phyloP scores from a whole-genome alignment of 2,888 invertebrate genomes.

The Hemithea aestivaria region DNA sequence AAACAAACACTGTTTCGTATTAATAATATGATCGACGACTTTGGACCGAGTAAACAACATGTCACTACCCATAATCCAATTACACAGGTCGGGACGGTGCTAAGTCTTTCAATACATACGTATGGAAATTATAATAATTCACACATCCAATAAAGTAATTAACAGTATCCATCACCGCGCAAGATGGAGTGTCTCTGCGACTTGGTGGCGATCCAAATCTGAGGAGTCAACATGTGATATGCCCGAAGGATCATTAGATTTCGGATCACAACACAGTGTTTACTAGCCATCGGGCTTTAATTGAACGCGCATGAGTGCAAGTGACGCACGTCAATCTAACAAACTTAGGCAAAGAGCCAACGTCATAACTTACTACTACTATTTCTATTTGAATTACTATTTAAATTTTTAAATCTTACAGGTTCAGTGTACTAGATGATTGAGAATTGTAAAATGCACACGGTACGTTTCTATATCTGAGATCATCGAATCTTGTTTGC shows the following conservation, averaged over 20 bases:
- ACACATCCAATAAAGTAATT: slow-evolving; percentile 11
- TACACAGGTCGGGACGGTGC: no score
- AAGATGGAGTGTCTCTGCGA: slow-evolving; percentile 15
- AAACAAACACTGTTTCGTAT: no score
- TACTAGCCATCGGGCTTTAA: slow-evolving; percentile 37
- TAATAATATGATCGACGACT: no score
- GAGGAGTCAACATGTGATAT: slow-evolving; percentile 23
- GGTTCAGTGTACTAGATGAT: no score
- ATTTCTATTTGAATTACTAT: slow-evolving; percentile 16
- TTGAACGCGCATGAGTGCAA: slow-evolving; percentile 42
- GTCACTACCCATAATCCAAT: no score
- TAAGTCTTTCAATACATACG: no score
- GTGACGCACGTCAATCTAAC: slow-evolving; percentile 45
- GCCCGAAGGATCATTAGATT: no score
- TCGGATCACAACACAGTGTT: slow-evolving; percentile 34
- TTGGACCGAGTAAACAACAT: no score
- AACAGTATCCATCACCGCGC: slow-evolving; percentile 10
- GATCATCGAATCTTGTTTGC: no score
- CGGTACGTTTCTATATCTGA: no score
- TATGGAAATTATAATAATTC: slow-evolving; percentile 1
- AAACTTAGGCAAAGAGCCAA: slow-evolving; percentile 26
- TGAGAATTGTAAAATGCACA: no score
- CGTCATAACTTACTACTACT: slow-evolving; percentile 14
- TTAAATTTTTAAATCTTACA: no score
- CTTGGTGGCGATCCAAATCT: slow-evolving; percentile 17